A percentile compares a stretch with the other conserved stretches of the same genome.
Conservation (phyloP, 2,888 invertebrate species). For the Eulithis prunata region DNA sequence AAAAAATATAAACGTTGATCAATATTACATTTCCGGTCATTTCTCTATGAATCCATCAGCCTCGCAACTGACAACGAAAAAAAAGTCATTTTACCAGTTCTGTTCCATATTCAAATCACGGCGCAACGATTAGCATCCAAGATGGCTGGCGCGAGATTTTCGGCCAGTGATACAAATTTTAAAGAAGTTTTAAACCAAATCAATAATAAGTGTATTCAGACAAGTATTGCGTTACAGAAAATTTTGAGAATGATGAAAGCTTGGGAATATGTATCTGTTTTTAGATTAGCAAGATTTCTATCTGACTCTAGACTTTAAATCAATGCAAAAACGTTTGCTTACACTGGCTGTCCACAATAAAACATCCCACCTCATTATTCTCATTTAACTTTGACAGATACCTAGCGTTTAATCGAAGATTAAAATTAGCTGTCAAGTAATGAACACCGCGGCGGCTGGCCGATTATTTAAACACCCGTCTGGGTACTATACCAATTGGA, state of each 20-base stretch:
- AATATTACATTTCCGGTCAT: slow-evolving; percentile 69
- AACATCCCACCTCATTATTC: slow-evolving; percentile 61
- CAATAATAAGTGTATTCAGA: no score
- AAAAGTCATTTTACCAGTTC: slow-evolving; percentile 69
- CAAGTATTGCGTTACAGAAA: no score
- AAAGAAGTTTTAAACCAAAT: no score
- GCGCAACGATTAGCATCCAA: slow-evolving; percentile 76
- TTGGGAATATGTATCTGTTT: no score
- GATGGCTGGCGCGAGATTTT: slow-evolving; percentile 74
- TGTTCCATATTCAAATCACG: slow-evolving; percentile 79
- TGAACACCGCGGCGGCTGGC: slow-evolving; percentile 55
- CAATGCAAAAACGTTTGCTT: slow-evolving; percentile 35
- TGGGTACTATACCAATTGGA: slow-evolving; percentile 66
- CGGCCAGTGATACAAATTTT: slow-evolving; percentile 78
- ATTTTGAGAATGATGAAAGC: no score
- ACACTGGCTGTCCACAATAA: slow-evolving; percentile 40
- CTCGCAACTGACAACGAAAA: slow-evolving; percentile 48
- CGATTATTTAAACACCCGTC: slow-evolving; percentile 67
- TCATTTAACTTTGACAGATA: slow-evolving; percentile 62
- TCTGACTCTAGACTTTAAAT: slow-evolving; percentile 17
- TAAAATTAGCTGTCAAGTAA: slow-evolving; percentile 79
- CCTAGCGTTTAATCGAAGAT: slow-evolving; percentile 75
- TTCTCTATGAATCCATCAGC: slow-evolving; percentile 57
- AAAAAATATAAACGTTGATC: no score
- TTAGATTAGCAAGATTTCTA: no score